Evolutionary conservation across 2,797 vertebrate species (phyloP), one percentile per base, ranked within the genome.

Genomic region (Falco berigora): DNA sequence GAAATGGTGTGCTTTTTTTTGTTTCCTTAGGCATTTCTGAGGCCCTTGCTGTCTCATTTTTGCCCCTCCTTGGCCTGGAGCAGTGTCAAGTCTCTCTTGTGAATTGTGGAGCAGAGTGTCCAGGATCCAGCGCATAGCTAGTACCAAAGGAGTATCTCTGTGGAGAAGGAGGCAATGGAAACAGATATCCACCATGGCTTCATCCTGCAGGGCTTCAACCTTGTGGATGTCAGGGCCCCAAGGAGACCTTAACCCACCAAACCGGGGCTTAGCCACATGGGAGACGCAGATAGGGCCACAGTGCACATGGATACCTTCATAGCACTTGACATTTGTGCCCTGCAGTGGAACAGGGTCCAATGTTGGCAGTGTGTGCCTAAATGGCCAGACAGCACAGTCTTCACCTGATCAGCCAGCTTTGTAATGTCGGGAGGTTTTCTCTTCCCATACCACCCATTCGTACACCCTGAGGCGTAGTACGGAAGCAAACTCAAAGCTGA

Each of bases 391-490:
- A 42, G 36, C 28, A 72, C 9, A 44, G 17, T 28, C 69, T 87
- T 56, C 62, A 75, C 47, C 62, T 79, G 36, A 34, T 56, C 58
- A 81, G 62, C 15, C 1, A 0, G 63, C 80, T 94, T 52, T n/a
- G 9, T 30, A 44, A 56, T 18, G 24, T 38, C 27, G 23, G 30
- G 72, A 61, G 30, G 18, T 82, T 86, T 32, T 25, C 28, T 32
- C 8, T 2, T 62, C 47, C 86, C 32, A 8, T 12, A 27, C 6
- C 1, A 4, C 28, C 32, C 5, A 1, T 53, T 46, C 1, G 0
- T 36, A 28, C 0, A 1, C n/a, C 64, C 34, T 0, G 0, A 44
- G 44, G 30, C 47, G 56, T n/a, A 17, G 8, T 13, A 27, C 0
- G 0, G 38, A 88, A 50, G 27, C 56, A 90, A 44, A 44, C 30